Evolutionary conservation across 2,113 vertebrate genomes (phyloP).

Genomic region (Sinocyclocheilus anophthalmus): DNA sequence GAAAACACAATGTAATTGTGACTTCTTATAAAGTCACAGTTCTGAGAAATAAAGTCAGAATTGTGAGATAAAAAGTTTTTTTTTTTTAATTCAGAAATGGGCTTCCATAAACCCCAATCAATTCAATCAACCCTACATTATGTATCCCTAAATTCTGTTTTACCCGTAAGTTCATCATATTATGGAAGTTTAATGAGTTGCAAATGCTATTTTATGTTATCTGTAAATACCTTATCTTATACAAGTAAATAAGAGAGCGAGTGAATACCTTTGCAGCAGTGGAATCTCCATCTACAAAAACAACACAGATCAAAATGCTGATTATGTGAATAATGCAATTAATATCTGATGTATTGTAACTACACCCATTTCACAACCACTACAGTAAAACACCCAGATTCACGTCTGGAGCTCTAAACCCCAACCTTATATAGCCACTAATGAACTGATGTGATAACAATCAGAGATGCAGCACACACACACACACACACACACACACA

Average conservation of each 20-base stretch:
- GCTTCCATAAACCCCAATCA: background rate
- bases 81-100: no score
- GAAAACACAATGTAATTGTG: no score
- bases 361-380: background rate
- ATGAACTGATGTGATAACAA: background rate
- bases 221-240: background rate
- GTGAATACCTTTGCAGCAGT: conserved; percentile 81
- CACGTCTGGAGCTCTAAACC: background rate
- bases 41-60: no score
- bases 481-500: conserved; percentile 1
- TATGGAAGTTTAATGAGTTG: background rate
- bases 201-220: background rate
- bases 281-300: conserved; percentile 86
- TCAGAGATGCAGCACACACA: background rate
- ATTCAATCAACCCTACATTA: background rate
- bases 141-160: background rate
- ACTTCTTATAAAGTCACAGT: no score
- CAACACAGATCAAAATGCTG: conserved; percentile 49
- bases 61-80: no score
- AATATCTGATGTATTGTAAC: background rate
- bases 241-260: background rate
- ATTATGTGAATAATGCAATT: background rate
- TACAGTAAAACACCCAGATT: background rate
- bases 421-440: background rate
- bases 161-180: background rate